Evolutionary conservation across 2,113 vertebrate genomes (phyloP), one percentile per base, ranked within the genome.

Genomic region (Sphyrna mokarran): DNA sequence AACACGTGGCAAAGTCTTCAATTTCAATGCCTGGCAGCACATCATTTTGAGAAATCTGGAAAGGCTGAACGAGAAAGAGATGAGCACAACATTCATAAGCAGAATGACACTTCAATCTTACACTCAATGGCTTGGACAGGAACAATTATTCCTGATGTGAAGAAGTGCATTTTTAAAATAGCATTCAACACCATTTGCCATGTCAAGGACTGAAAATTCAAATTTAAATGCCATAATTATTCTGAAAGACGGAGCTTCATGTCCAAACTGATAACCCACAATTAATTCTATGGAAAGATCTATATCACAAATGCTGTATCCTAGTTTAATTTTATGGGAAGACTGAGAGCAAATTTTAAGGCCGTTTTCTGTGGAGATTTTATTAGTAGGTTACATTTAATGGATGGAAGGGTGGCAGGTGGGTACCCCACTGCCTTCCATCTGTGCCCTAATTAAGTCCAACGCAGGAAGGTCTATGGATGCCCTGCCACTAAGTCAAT

Each of bases 1-100:
- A 95, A 10, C 40, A 18, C 9, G 40, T 18, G 94, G 33, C 43
- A 54, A 76, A 3, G 40, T 72, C 26, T 29, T 40, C 69, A 26
- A 22, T 72, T 72, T 72, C 23, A 54, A 43, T 48, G 14, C 40
- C 11, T 10, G 68, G 70, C 69, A 76, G 40, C 40, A 33, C 94
- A 95, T 26, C 94, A 95, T 95, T 54, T 76, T 95, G 68, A 23
- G 40, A 54, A 95, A 76, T 48, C 94, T 95, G 69, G 5, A 69
- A 94, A 29, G 69, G 48, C 22, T 22, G 23, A 76, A 72, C 61
- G 4, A 93, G 33, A 95, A 33, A 89, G 14, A 26, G 69, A 54
- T 14, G 54, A 54, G 16, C 69, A 94, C 66, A 37, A 89, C 14
- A 0, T 93, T 37, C 66, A 66, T 66, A 18, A 33, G 33, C 13